Base-by-base conservation (phyloP, 2,888 invertebrate genomes). In the Acanthoscelides obtectus region DNA sequence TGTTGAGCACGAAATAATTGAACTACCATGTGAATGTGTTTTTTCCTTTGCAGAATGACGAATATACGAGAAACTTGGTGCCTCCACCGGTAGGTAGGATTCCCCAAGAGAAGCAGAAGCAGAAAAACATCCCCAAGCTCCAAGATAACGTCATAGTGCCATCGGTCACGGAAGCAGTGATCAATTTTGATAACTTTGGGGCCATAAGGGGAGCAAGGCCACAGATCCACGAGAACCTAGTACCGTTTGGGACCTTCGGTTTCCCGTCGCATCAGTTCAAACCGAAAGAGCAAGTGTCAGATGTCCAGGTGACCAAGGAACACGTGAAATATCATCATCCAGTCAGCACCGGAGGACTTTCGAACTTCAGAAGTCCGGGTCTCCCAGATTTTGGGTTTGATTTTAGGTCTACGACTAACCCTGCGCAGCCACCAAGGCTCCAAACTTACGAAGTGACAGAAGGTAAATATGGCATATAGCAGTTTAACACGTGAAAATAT, bases 11-110 rank as follows among this genome's bases (percentile, higher is more conserved):
- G n/a, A n/a, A n/a, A n/a, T n/a, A n/a, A n/a, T n/a, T n/a, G n/a
- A n/a, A n/a, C n/a, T n/a, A n/a, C n/a, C n/a, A n/a, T n/a, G n/a
- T n/a, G n/a, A n/a, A n/a, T n/a, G n/a, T n/a, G n/a, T 45, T 45
- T 69, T 81, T 80, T 69, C 77, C 79, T 69, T 76, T 76, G 20
- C 81, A 82, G 72, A 83, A 82, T 64, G 84, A 86, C 68, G 86
- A 85, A 19, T 86, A 80, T 71, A 88, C 81, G 77, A 85, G 79
- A 84, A 88, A 83, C 81, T 84, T 82, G 78, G 86, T 79, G 81
- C 89, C 78, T 8, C 87, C 89, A 0, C 89, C 88, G 21, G 77
- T 77, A n/a, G 67, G 72, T 4, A 73, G 73, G 68, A 66, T 72
- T 65, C 67, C 70, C 25, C 22, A 74, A 72, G 17, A 69, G 73